A percentile compares a stretch with the other conserved stretches of the same genome.
Evolutionary conservation across 2,888 invertebrate species (phyloP).

Genomic region (Lasioglossum malachurum): DNA sequence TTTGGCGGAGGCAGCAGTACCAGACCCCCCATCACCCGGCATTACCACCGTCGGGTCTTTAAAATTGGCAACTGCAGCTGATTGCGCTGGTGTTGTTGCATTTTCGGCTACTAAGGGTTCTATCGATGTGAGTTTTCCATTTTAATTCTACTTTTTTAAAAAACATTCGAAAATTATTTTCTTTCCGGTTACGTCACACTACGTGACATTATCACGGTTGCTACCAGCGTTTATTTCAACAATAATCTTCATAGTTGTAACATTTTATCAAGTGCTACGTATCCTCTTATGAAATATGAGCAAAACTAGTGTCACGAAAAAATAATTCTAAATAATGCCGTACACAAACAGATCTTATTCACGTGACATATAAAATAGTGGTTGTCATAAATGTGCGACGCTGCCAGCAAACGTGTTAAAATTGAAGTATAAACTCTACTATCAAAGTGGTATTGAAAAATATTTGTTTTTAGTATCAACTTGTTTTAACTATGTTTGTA

Average conservation of each 20-base stretch:
- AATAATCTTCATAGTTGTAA: background rate
- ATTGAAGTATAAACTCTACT: background rate
- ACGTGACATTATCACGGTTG: background rate
- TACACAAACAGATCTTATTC: too few relatives aligned
- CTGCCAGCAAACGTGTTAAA: background rate
- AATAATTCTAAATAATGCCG: background rate
- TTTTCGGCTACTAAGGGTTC: slow-evolving; percentile 81
- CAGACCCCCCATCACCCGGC: slow-evolving; percentile 78
- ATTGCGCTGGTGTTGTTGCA: slow-evolving; percentile 84
- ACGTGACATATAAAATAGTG: too few relatives aligned
- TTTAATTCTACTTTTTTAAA: background rate
- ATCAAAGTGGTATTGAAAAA: background rate
- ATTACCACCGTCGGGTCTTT: slow-evolving; percentile 83
- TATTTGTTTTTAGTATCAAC: background rate
- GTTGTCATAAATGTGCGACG: too few relatives aligned
- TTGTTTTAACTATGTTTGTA: background rate
- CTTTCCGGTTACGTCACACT: background rate
- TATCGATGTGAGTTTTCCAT: slow-evolving; percentile 70
- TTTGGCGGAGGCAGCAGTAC: slow-evolving; percentile 77
- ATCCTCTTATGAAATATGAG: background rate
- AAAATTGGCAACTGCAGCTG: slow-evolving; percentile 84
- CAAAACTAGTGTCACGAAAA: background rate
- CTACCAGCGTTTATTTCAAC: background rate
- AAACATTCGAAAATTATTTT: background rate
- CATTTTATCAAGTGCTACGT: background rate